Conservation (phyloP, 2,113 vertebrate species). For the Odobenus rosmarus region DNA sequence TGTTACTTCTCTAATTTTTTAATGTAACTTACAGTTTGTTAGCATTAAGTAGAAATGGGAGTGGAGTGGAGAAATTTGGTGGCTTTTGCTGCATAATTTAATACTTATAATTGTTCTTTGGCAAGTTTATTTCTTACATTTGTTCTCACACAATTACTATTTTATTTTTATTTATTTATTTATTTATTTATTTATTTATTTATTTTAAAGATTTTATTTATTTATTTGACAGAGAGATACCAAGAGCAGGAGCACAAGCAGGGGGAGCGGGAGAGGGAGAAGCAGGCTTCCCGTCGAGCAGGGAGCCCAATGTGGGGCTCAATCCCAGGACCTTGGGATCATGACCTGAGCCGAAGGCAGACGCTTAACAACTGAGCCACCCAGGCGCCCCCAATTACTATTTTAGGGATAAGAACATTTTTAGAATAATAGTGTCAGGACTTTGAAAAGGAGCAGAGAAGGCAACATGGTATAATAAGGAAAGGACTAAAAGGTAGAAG, state of each 20-base stretch:
- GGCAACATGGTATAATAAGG: neutral
- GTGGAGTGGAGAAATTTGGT: conserved; percentile 6
- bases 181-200: no score
- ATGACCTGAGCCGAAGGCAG: no score
- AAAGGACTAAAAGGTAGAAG: neutral
- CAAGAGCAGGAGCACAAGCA: no score
- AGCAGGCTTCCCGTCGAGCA: no score
- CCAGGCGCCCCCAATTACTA: neutral
- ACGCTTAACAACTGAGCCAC: no score
- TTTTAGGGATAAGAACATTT: conserved; percentile 32
- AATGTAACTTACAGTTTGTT: neutral
- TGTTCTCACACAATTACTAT: neutral
- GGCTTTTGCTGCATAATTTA: neutral
- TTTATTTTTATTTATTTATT: no score
- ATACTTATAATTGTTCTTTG: conserved; percentile 23
- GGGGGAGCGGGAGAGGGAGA: no score
- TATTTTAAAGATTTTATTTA: no score
- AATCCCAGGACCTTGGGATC: no score
- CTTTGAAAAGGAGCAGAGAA: conserved; percentile 29
- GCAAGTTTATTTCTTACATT: conserved; percentile 44
- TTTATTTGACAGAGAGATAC: no score
- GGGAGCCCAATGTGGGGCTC: no score
- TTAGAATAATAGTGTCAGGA: conserved; percentile 15
- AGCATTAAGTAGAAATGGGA: conserved; percentile 8
- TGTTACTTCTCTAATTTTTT: neutral